These are phyloP conservation scores for Apamea sordens DNA, from an alignment of 2,888 invertebrate genomes.

Conservation along the genomic window DNA sequence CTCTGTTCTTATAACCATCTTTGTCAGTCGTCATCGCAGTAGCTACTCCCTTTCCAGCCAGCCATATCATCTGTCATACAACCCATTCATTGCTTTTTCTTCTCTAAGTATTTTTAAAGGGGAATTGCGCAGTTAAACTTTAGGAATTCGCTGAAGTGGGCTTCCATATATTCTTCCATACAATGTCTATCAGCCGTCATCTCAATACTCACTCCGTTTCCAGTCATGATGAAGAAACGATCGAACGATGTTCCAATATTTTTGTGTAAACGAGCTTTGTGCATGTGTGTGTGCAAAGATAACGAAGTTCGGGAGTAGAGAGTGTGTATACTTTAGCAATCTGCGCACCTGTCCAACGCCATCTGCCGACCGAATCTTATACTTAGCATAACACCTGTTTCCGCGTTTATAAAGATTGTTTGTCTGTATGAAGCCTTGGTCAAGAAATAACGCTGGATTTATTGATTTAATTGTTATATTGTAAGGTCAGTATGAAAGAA, in stretches of 20 bases:
- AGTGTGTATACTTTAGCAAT: conserved; percentile 20
- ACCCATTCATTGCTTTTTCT: background rate
- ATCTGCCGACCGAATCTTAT: conserved; percentile 65
- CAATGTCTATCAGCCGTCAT: background rate
- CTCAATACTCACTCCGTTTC: too few species aligned
- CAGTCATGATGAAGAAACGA: too few species aligned
- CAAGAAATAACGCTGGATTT: conserved; percentile 16
- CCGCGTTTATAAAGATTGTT: conserved; percentile 43
- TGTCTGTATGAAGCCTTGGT: conserved; percentile 39
- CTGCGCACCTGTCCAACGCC: conserved; percentile 62
- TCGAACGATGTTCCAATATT: background rate
- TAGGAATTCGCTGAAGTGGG: background rate
- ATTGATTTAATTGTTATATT: conserved; percentile 26
- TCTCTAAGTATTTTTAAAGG: background rate
- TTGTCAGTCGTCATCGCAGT: background rate
- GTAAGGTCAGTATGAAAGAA: conserved; percentile 6
- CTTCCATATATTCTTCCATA: background rate
- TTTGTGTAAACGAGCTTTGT: background rate
- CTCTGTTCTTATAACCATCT: background rate
- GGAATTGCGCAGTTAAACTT: background rate
- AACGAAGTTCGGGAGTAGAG: background rate
- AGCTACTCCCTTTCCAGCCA: background rate
- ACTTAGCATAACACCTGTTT: conserved; percentile 68
- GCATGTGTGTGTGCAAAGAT: conserved; percentile 11
- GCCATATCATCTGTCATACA: background rate